Evolutionary conservation across 2,888 invertebrate genomes (phyloP).

Genomic region (Pammene aurita): DNA sequence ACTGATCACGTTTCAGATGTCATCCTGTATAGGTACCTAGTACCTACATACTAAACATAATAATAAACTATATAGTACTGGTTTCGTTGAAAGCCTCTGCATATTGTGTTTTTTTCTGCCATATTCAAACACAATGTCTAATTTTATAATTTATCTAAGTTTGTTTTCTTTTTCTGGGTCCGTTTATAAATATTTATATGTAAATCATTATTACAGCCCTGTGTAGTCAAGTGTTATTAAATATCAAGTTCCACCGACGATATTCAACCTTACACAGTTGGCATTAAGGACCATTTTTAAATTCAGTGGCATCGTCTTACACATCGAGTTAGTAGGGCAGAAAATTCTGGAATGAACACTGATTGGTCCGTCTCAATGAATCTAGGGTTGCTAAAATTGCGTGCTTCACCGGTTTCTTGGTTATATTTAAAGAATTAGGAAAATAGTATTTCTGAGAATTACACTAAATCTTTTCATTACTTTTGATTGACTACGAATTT

Average conservation of each 20-base stretch:
- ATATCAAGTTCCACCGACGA: neutral
- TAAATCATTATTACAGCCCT: neutral
- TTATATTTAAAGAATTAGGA: slow-evolving; percentile 16
- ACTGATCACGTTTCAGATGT: too few relatives aligned
- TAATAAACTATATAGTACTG: too few relatives aligned
- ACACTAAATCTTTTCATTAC: too few relatives aligned
- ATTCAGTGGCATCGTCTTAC: slow-evolving; percentile 6
- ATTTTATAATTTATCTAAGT: too few relatives aligned
- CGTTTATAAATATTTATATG: neutral
- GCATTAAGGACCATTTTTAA: neutral
- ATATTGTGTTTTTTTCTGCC: too few relatives aligned
- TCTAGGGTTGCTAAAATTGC: slow-evolving; percentile 18
- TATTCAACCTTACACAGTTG: neutral
- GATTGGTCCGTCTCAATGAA: slow-evolving; percentile 9
- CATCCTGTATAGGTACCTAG: too few relatives aligned
- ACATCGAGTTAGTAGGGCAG: slow-evolving; percentile 32
- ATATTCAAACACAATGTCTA: too few relatives aligned
- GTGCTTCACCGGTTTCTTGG: slow-evolving; percentile 4
- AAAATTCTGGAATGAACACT: slow-evolving; percentile 24
- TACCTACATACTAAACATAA: too few relatives aligned
- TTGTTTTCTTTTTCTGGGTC: too few relatives aligned
- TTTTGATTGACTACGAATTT: too few relatives aligned
- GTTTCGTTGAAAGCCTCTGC: too few relatives aligned
- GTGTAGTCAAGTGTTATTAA: slow-evolving; percentile 15
- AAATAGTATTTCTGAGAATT: slow-evolving; percentile 11